Conservation (phyloP, 1,140 invertebrate species). For the Telenomus remus region DNA sequence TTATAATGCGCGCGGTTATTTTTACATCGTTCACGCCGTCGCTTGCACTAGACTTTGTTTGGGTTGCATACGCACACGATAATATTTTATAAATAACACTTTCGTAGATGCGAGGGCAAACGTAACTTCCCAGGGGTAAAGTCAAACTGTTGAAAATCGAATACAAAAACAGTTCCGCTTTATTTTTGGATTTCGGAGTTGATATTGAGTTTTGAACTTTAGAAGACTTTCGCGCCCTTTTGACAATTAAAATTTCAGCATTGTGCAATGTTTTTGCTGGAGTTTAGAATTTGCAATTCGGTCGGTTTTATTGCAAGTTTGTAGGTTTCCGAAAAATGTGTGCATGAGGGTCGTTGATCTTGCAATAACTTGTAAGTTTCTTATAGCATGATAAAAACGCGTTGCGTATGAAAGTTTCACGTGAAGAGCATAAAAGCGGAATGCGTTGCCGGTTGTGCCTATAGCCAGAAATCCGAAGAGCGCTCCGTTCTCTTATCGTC, state of each 20-base stretch:
- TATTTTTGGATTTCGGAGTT: no score
- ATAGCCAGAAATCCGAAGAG: neutral
- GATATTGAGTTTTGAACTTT: no score
- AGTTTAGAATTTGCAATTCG: no score
- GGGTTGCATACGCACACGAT: constrained; percentile 41
- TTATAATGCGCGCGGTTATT: constrained; percentile 50
- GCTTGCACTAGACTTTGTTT: constrained; percentile 46
- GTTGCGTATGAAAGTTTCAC: constrained; percentile 25
- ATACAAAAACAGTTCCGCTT: constrained; percentile 18
- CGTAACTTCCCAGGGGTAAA: constrained; percentile 1
- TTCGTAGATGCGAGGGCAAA: neutral
- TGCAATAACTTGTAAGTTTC: constrained; percentile 31
- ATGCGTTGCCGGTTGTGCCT: constrained; percentile 10
- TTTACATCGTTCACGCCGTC: constrained; percentile 36
- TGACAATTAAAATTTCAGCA: no score
- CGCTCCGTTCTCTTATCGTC: constrained; percentile 20
- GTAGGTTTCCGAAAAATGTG: no score
- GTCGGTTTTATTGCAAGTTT: no score
- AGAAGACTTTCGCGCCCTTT: no score
- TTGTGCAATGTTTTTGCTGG: no score
- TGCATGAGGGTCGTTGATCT: constrained; percentile 38
- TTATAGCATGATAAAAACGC: constrained; percentile 35
- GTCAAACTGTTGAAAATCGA: constrained; percentile 8
- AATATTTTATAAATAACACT: constrained; percentile 29
- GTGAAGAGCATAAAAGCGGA: constrained; percentile 39